Conservation (phyloP, 2,113 vertebrate genomes). For the Columba livia region DNA sequence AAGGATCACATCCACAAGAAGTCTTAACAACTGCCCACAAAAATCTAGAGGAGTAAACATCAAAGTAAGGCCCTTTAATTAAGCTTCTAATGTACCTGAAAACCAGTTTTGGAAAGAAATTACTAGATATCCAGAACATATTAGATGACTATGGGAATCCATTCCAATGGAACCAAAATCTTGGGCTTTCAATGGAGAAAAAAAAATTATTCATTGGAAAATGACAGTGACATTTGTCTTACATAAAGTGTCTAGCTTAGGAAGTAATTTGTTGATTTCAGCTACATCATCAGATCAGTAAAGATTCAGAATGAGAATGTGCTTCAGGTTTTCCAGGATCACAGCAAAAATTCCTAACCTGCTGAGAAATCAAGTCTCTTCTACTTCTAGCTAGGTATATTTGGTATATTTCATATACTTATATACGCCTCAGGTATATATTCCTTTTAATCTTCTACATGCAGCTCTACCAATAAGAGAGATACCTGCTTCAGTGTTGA, state of each 20-base stretch:
- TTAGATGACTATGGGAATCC: background rate
- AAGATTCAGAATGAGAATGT: background rate
- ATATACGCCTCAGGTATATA: background rate
- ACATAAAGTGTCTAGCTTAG: background rate
- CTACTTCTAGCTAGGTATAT: background rate
- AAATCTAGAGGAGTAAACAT: background rate
- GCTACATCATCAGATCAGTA: background rate
- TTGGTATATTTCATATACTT: background rate
- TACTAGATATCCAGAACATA: background rate
- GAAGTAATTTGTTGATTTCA: background rate
- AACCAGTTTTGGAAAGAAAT: background rate
- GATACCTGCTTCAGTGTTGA: background rate
- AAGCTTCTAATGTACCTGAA: background rate
- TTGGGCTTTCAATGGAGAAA: background rate
- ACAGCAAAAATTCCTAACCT: background rate
- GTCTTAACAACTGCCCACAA: background rate
- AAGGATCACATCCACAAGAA: background rate
- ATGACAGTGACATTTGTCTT: background rate
- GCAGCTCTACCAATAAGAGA: background rate
- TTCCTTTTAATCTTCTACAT: background rate
- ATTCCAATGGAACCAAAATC: background rate
- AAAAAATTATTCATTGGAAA: background rate
- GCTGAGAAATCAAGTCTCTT: background rate
- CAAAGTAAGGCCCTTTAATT: background rate
- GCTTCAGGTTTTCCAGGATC: background rate